A percentile compares a stretch with the other conserved stretches of the same genome.
Conservation (phyloP, 2,113 vertebrate genomes). For the Todiramphus chloris region DNA sequence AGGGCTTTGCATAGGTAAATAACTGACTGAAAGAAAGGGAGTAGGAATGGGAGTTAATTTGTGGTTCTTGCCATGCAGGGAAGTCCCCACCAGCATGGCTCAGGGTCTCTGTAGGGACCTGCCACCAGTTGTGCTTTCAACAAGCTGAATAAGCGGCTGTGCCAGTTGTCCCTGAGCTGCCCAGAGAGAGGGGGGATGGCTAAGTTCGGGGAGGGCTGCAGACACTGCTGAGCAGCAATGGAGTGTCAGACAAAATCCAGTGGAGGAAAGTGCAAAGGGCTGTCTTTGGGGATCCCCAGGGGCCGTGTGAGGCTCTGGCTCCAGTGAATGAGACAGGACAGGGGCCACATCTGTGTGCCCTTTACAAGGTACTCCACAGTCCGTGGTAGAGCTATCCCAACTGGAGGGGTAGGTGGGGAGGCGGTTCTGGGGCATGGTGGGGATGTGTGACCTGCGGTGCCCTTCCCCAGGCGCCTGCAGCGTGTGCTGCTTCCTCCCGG, state of each 20-base stretch:
- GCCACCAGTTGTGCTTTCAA: neutral
- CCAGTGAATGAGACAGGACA: neutral
- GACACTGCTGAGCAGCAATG: fast-evolving
- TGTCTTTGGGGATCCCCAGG: neutral
- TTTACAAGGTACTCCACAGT: neutral
- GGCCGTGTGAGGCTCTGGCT: fast-evolving
- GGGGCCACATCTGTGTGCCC: neutral
- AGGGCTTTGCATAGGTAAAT: neutral
- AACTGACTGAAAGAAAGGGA: neutral
- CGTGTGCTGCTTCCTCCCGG: neutral
- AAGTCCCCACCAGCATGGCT: neutral
- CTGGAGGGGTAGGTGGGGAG: neutral
- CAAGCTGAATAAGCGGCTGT: neutral
- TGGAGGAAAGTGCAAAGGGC: fast-evolving
- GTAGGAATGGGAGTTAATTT: neutral
- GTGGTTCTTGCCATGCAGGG: fast-evolving
- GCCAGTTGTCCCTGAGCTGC: neutral
- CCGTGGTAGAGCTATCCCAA: neutral
- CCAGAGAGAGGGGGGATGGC: neutral
- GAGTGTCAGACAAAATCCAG: neutral
- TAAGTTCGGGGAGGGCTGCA: neutral
- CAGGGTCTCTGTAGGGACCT: fast-evolving
- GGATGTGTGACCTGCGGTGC: fast-evolving
- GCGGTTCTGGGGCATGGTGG: fast-evolving
- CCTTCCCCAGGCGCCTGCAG: neutral